Evolutionary conservation across 2,113 vertebrate species (phyloP), one percentile per base, ranked within the genome.

Genomic region (Strix uralensis): DNA sequence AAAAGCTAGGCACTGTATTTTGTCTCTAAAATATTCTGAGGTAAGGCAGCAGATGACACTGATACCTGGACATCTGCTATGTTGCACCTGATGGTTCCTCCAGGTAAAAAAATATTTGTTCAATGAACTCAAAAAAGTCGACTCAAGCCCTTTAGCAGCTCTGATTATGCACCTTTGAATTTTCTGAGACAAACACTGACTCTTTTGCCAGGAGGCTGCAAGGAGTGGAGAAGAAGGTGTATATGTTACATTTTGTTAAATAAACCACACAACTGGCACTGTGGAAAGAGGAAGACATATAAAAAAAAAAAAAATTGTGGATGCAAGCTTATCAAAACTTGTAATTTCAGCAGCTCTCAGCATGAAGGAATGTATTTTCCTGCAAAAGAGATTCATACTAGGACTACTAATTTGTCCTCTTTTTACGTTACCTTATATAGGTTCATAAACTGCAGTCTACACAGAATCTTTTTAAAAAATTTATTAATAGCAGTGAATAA

Each of bases 261-360:
- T 82, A 85, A 88, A 71, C 26, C 9, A 47, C 47, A 88, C 15
- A 93, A 70, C 38, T 7, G 5, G n/a, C 27, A 71, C 46, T 40
- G 36, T 59, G 59, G 38, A 92, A 86, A 95, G 59, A 83, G 51
- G 20, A 94, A 85, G 21, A 72, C 15, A 6, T 18, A 44, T 30
- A 38, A 1, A n/a, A 75, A 44, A 87, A 17, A 87, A 17, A 8
- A 23, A 30, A 36, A 8, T 4, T 59, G 25, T 83, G 74, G 14
- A 75, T 67, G 42, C 20, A 73, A 78, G 63, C 23, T 83, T 92
- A 86, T 90, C 18, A 67, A 83, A 93, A 88, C 51, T 46, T 85
- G 78, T 44, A 18, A 86, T 77, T 96, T 95, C 71, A 94, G 54
- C 74, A 92, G 49, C 63, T 92, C 32, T 90, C 71, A 81, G 72